Evolutionary conservation across 2,888 invertebrate genomes (phyloP).

Genomic region (Eupithecia pulchellata): DNA sequence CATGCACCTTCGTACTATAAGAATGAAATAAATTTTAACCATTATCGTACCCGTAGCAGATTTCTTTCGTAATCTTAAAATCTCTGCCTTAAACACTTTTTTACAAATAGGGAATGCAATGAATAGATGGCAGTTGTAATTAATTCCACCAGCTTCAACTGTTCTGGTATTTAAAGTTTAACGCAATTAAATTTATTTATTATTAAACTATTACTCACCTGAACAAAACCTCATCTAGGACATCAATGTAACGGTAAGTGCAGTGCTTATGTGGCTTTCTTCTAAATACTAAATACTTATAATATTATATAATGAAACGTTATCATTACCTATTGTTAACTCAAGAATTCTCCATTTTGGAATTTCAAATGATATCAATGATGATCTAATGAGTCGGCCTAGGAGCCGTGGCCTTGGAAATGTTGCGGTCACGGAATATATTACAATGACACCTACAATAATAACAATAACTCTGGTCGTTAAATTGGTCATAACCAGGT

Average conservation of each 20-base stretch:
- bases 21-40: too few species aligned
- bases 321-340: background rate
- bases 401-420: background rate
- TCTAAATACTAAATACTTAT: background rate
- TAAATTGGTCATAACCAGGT: too few species aligned
- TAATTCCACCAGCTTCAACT: too few species aligned
- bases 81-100: background rate
- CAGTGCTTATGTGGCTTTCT: background rate
- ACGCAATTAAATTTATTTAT: background rate
- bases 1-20: background rate
- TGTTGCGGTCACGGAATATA: conserved; percentile 14
- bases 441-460: background rate
- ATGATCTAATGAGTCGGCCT: background rate
- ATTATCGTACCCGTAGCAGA: too few species aligned
- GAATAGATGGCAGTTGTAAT: background rate
- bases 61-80: background rate
- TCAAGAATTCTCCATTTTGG: conserved; percentile 1
- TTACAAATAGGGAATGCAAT: background rate
- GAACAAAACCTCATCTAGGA: background rate
- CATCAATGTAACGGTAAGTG: background rate
- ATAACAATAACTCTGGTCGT: background rate
- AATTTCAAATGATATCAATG: background rate
- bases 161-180: background rate
- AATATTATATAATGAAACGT: too few species aligned
- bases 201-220: background rate